Evolutionary conservation across 2,888 invertebrate species (phyloP).

Genomic region (Pteria penguin): DNA sequence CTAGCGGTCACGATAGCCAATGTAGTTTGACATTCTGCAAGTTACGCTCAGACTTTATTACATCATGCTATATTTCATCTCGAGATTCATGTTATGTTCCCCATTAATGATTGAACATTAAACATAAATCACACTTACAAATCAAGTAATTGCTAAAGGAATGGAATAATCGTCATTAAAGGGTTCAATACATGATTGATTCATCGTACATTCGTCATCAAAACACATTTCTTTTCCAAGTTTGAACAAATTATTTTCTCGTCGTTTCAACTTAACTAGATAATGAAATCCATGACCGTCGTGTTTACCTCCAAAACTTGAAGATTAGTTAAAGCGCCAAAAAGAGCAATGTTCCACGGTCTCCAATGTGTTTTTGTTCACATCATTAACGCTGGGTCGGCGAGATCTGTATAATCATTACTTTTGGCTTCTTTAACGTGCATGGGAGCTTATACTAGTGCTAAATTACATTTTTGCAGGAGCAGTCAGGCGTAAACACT

Average conservation of each 20-base stretch:
- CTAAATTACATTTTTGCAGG: slow-evolving; percentile 43
- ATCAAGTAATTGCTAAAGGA: too few species aligned
- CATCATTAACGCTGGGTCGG: slow-evolving; percentile 32
- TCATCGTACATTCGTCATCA: too few species aligned
- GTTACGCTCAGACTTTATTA: too few species aligned
- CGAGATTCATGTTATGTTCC: too few species aligned
- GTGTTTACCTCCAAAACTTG: background rate
- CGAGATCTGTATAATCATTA: slow-evolving; percentile 33
- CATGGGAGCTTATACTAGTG: slow-evolving; percentile 25
- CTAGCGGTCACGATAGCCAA: too few species aligned
- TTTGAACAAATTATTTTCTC: background rate
- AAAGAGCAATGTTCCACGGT: slow-evolving; percentile 14
- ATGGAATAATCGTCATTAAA: too few species aligned
- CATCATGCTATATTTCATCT: too few species aligned
- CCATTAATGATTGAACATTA: too few species aligned
- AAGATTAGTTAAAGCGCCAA: background rate
- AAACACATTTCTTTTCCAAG: background rate
- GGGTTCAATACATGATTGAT: too few species aligned
- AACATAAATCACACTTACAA: too few species aligned
- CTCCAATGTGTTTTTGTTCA: slow-evolving; percentile 15
- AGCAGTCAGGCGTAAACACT: slow-evolving; percentile 42
- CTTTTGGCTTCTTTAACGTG: slow-evolving; percentile 24
- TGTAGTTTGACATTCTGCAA: too few species aligned
- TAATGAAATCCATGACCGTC: background rate
- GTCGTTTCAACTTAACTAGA: background rate